Conservation (phyloP, 2,888 invertebrate genomes). For the Sesia apiformis region DNA sequence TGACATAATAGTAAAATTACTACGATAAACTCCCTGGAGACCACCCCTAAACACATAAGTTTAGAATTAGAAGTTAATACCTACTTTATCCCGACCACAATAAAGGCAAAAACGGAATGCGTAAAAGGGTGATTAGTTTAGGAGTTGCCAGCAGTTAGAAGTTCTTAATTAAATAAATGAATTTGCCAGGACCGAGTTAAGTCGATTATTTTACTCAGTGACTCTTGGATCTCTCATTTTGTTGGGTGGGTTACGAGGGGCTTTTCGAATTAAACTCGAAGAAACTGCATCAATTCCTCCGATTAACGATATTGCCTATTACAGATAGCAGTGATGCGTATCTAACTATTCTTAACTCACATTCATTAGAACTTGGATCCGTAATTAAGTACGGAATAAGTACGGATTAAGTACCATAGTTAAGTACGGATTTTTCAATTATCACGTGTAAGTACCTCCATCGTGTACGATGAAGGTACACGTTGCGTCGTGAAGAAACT, state of each 20-base stretch:
- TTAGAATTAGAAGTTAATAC: neutral
- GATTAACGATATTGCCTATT: too few species aligned
- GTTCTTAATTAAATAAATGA: conserved; percentile 37
- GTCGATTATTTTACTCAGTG: conserved; percentile 33
- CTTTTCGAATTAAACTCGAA: neutral
- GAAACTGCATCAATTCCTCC: too few species aligned
- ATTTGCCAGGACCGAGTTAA: conserved; percentile 24
- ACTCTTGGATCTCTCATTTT: conserved; percentile 2
- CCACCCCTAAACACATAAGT: neutral
- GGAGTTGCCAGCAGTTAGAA: neutral
- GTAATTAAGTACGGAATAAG: too few species aligned
- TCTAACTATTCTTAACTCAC: too few species aligned
- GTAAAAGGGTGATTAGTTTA: neutral
- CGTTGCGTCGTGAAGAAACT: too few species aligned
- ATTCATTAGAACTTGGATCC: too few species aligned
- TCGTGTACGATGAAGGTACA: too few species aligned
- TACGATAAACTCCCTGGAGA: neutral
- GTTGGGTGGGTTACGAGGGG: neutral
- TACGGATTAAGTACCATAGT: too few species aligned
- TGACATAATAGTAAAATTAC: neutral
- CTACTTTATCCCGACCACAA: conserved; percentile 2
- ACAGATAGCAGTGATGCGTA: too few species aligned
- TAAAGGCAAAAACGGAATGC: conserved; percentile 1
- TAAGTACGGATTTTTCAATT: too few species aligned
- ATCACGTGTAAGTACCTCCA: too few species aligned